A percentile compares a stretch with the other conserved stretches of the same genome.
Evolutionary conservation across 2,797 vertebrate species (phyloP).

Genomic region (Cacajao melanocephalus): DNA sequence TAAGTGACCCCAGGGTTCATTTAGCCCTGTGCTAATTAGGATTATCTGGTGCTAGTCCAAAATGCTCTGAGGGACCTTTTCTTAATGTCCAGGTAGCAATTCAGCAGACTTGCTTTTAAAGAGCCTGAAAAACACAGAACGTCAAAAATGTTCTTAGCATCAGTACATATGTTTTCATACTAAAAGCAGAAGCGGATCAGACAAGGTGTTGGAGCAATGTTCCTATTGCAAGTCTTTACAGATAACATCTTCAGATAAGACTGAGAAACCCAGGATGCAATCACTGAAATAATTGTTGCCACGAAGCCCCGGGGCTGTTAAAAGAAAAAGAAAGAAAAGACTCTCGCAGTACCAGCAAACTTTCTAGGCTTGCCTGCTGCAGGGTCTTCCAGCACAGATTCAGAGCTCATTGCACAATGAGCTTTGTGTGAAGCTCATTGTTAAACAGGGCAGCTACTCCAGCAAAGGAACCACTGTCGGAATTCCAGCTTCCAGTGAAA

Average conservation of each 20-base stretch:
- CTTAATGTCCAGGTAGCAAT: neutral
- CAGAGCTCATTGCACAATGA: neutral
- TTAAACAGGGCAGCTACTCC: slow-evolving; percentile 74
- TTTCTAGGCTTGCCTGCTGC: slow-evolving; percentile 72
- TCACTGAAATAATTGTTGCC: slow-evolving; percentile 70
- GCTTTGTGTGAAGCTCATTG: slow-evolving; percentile 79
- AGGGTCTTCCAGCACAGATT: slow-evolving; percentile 66
- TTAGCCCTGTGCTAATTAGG: neutral
- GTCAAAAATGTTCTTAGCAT: neutral
- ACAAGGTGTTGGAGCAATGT: slow-evolving; percentile 51
- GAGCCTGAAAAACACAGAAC: neutral
- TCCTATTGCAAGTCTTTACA: slow-evolving; percentile 60
- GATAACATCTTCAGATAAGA: slow-evolving; percentile 76
- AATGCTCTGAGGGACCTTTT: neutral
- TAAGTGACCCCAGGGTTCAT: neutral
- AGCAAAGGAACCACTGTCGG: slow-evolving; percentile 66
- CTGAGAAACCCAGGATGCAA: slow-evolving; percentile 58
- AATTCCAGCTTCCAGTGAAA: slow-evolving; percentile 69
- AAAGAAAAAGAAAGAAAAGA: slow-evolving; percentile 47
- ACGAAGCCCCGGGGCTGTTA: slow-evolving; percentile 72
- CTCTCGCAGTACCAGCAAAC: slow-evolving; percentile 68
- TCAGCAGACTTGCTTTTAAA: neutral
- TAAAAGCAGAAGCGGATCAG: slow-evolving; percentile 56
- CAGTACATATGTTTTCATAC: slow-evolving; percentile 34
- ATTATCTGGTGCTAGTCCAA: neutral